Evolutionary conservation across 1,140 invertebrate genomes (phyloP), one percentile per base, ranked within the genome.

Genomic region (Arion vulgaris): DNA sequence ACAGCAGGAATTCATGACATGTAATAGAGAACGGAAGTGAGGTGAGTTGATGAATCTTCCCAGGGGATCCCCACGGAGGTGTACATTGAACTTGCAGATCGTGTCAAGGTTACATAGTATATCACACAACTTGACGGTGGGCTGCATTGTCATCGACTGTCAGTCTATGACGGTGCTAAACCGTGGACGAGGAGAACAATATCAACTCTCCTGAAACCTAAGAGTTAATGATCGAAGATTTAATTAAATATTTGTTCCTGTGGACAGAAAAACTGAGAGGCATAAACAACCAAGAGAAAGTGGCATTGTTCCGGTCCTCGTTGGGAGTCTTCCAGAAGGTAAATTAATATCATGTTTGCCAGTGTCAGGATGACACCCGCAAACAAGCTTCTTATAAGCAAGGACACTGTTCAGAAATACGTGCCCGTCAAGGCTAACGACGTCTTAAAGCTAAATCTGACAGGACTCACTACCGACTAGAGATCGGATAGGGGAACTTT

Each of bases 361-460:
- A 32, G 28, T 66, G 62, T 32, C 62, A 28, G 1, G n/a, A 32
- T 66, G 62, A 66, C 62, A 66, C 28, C 62, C 62, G 28, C 62
- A 32, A 0, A 28, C n/a, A 66, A 32, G n/a, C 28, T n/a, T 66
- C 62, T 66, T 28, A 32, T 11, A 11, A 28, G 62, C 62, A 66
- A 66, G n/a, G 62, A 32, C 62, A 17, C 19, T 5, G 28, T 66
- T 19, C 53, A 57, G 53, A 15, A 57, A 57, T 32, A 66, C 62
- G 62, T 66, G 62, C 62, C 62, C 62, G 28, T 66, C 62, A 66
- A 66, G 62, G 62, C 62, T 34, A 66, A 66, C 62, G 62, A 66
- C 62, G 62, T 66, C 62, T 66, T 66, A 66, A 66, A 66, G 28
- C 62, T 34, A 2, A 32, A 28, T 32, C 62, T 1, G 62, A 66